Conservation (phyloP, 2,113 vertebrate species). For the Cyprinus carpio region DNA sequence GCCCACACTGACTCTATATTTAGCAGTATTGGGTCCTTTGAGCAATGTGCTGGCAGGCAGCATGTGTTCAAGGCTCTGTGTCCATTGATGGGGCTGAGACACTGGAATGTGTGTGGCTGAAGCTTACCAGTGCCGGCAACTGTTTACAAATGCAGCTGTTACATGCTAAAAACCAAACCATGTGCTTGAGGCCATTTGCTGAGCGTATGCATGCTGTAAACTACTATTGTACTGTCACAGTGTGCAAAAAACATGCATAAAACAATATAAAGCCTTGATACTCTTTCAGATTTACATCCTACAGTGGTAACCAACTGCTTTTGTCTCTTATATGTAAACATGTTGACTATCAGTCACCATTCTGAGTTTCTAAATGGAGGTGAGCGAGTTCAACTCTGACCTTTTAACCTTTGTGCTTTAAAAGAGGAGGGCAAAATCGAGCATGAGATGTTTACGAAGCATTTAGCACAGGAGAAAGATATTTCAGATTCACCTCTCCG, state of each 20-base stretch:
- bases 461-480: neutral
- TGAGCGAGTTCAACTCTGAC: slow-evolving; percentile 41
- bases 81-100: slow-evolving; percentile 71
- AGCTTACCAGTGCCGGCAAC: slow-evolving; percentile 54
- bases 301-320: neutral
- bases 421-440: slow-evolving; percentile 10
- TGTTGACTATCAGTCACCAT: slow-evolving; percentile 2
- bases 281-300: neutral
- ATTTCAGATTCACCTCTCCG: neutral
- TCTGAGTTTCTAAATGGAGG: slow-evolving; percentile 7
- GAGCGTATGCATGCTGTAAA: neutral
- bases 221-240: neutral
- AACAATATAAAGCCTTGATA: neutral
- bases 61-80: slow-evolving; percentile 66
- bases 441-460: slow-evolving; percentile 5
- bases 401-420: slow-evolving; percentile 40
- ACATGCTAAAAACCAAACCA: slow-evolving; percentile 34
- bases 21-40: slow-evolving; percentile 74
- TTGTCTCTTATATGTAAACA: slow-evolving; percentile 26
- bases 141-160: slow-evolving; percentile 57
- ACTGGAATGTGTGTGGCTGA: slow-evolving; percentile 65
- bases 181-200: neutral
- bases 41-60: slow-evolving; percentile 76
- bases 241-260: neutral
- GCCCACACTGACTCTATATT: slow-evolving; percentile 72